Percentiles rank a stretch among this genome's conserved stretches.
Conservation (phyloP, 2,113 vertebrate genomes). For the Trematocara zebra region DNA sequence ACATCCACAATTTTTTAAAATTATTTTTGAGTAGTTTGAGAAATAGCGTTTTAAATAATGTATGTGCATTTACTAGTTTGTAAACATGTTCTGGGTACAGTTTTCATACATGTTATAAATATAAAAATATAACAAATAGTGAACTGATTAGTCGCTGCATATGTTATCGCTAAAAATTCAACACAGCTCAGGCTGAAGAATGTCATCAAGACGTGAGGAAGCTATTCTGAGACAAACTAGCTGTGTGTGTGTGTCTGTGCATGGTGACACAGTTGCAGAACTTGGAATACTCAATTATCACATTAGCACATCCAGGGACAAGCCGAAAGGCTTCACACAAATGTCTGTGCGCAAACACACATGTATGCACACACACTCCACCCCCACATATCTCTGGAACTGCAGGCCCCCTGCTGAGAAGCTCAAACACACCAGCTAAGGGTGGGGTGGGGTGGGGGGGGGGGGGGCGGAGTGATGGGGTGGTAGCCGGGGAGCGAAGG, state of each 20-base stretch:
- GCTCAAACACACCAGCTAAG: slow-evolving; percentile 61
- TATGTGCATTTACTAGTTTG: not conserved
- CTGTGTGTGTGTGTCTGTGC: slow-evolving; percentile 6
- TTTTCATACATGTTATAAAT: not conserved
- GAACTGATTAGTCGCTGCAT: slow-evolving; percentile 1
- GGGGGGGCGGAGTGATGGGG: too few relatives aligned
- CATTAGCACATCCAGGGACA: slow-evolving; percentile 65
- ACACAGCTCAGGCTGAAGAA: slow-evolving; percentile 22
- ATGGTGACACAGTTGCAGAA: slow-evolving; percentile 58
- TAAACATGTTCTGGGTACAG: not conserved
- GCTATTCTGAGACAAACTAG: slow-evolving; percentile 49
- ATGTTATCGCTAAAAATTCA: slow-evolving; percentile 27
- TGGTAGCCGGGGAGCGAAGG: too few relatives aligned
- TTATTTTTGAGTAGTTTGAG: not conserved
- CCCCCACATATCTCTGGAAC: slow-evolving; percentile 48
- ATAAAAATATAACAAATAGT: not conserved
- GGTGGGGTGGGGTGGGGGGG: slow-evolving; percentile 27
- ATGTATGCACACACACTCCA: not conserved
- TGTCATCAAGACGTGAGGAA: slow-evolving; percentile 31
- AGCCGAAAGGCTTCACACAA: slow-evolving; percentile 45
- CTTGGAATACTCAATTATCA: slow-evolving; percentile 68
- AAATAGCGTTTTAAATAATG: not conserved
- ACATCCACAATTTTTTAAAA: rapidly evolving
- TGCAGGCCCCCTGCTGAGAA: slow-evolving; percentile 62
- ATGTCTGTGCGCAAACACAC: not conserved